Evolutionary conservation across 2,797 vertebrate genomes (phyloP), one percentile per base, ranked within the genome.

Genomic region (Myotis pilosus): DNA sequence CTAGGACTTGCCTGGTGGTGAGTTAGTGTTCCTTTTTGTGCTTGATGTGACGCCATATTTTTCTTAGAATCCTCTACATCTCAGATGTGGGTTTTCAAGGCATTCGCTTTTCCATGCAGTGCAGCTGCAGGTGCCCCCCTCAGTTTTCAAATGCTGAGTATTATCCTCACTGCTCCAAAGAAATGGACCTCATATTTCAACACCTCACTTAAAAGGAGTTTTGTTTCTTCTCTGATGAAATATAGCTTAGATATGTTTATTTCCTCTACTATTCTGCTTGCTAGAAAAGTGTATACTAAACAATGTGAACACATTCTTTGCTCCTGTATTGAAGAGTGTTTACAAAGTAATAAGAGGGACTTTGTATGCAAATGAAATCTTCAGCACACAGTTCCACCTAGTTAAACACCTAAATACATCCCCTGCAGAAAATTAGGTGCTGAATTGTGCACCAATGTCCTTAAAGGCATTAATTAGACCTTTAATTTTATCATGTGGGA

Each of bases 391-490:
- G 96, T 97, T 97, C 96, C 94, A 97, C 97, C 97, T 97, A 97
- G 97, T 97, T 97, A 97, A 97, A 96, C 96, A 95, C 91, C 95
- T 97, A 97, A 97, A 96, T 97, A 97, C 91, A 51, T 94, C 95
- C 94, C 96, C 96, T 96, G 94, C 92, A 97, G 97, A 96, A 97
- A 97, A 97, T 97, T 96, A 97, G 96, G 96, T 96, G 88, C 90
- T 95, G 96, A 96, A 96, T 96, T 97, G 96, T 96, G 81, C 96
- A 96, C 92, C 96, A 94, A 49, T 94, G 94, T 97, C 96, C 96
- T 97, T 96, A 97, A 94, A 96, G 89, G 92, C 94, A 97, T 97
- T 97, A 97, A 97, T 97, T 97, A 97, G 93, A 94, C 89, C 96
- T 91, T 95, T 96, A 97, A 97, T 97, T 97, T 96, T 96, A 97